A percentile compares a stretch with the other conserved stretches of the same genome.
Evolutionary conservation across 2,113 vertebrate genomes (phyloP).

Genomic region (Pao palembangensis): DNA sequence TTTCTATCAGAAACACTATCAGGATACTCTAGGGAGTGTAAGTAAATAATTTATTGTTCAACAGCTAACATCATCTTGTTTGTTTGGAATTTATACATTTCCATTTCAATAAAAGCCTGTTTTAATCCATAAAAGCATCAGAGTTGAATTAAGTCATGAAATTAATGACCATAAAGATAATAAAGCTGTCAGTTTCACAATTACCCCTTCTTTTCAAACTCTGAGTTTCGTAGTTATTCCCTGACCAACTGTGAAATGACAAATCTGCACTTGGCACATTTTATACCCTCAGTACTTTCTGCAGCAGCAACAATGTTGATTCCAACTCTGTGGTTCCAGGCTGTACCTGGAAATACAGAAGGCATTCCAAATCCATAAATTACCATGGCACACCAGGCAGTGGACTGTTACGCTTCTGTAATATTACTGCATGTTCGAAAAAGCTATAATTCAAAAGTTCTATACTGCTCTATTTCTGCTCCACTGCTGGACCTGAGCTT

Average conservation of each 20-base stretch:
- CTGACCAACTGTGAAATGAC: slow-evolving; percentile 30
- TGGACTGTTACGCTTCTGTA: slow-evolving; percentile 11
- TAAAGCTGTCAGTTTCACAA: neutral
- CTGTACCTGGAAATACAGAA: slow-evolving; percentile 34
- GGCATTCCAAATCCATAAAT: slow-evolving; percentile 45
- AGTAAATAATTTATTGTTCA: too few relatives aligned
- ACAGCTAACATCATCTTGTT: too few relatives aligned
- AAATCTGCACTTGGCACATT: slow-evolving; percentile 26
- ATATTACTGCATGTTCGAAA: slow-evolving; percentile 12
- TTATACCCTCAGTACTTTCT: slow-evolving; percentile 5
- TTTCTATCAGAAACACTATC: too few relatives aligned
- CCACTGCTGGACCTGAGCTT: neutral
- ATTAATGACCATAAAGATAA: neutral
- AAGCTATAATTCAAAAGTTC: slow-evolving; percentile 3
- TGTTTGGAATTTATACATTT: too few relatives aligned
- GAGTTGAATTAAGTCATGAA: neutral
- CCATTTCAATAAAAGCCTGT: neutral
- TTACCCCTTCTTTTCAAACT: slow-evolving; percentile 8
- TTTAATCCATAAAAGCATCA: neutral
- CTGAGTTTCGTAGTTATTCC: slow-evolving; percentile 1
- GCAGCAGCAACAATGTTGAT: slow-evolving; percentile 18
- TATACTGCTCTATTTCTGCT: slow-evolving; percentile 4
- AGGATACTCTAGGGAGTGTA: too few relatives aligned
- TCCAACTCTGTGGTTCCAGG: slow-evolving; percentile 31
- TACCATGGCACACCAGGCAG: slow-evolving; percentile 17